These are phyloP conservation scores for Periparus ater DNA, from an alignment of 2,797 vertebrate genomes.

Conservation along the genomic window DNA sequence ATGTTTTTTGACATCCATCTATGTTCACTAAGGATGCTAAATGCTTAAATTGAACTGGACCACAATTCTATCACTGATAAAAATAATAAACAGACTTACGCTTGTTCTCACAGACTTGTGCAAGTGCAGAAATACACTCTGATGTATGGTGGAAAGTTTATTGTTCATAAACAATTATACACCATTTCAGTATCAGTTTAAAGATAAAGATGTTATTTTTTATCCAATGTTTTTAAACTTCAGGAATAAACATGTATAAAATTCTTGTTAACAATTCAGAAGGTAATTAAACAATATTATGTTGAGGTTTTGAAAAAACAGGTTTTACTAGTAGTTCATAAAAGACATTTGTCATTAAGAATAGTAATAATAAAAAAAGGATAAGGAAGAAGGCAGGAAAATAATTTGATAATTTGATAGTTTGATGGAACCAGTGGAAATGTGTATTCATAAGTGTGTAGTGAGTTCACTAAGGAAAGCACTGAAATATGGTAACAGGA, in stretches of 20 bases:
- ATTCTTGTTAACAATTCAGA: neutral
- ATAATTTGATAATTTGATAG: neutral
- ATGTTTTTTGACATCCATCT: neutral
- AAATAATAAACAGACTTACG: neutral
- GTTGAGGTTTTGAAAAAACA: neutral
- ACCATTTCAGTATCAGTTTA: neutral
- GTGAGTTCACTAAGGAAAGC: neutral
- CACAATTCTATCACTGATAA: neutral
- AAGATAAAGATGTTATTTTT: neutral
- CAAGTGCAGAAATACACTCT: neutral
- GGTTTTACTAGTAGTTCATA: neutral
- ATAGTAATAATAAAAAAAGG: neutral
- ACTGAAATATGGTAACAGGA: neutral
- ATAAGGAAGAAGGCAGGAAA: neutral
- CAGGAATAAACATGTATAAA: neutral
- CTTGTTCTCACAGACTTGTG: neutral
- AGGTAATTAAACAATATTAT: neutral
- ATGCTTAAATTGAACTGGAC: neutral
- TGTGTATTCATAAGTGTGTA: neutral
- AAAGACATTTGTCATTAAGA: neutral
- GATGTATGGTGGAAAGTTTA: neutral
- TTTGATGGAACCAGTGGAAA: neutral
- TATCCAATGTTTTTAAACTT: neutral
- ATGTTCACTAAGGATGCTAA: neutral
- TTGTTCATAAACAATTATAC: neutral